Evolutionary conservation across 1,140 invertebrate species (phyloP), one percentile per base, ranked within the genome.

Genomic region (Bombus waltoni): DNA sequence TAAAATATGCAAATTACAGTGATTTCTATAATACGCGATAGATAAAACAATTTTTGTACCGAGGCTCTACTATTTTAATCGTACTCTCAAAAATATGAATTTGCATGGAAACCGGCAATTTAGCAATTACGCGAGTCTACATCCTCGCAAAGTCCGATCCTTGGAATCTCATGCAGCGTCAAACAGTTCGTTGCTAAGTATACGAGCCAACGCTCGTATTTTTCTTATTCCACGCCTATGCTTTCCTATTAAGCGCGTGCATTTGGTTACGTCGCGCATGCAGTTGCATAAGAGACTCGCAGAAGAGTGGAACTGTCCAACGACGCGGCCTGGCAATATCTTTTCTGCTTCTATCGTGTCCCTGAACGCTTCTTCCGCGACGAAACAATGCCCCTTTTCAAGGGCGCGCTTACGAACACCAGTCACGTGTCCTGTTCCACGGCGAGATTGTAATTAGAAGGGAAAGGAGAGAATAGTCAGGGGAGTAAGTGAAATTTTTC

Each of bases 361-460:
- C 57, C 57, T 80, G 66, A 81, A 53, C 28, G 35, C 25, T 77
- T 59, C 65, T 78, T 84, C 75, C 74, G 74, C 42, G 47, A 80
- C 71, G 77, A 81, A 81, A 85, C 83, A 85, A 85, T 85, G 70
- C 44, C 57, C 77, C 83, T 81, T 85, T 80, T 81, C 83, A 85
- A 85, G 77, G 83, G 70, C 59, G 42, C 82, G 82, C 73, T 47
- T 68, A 83, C 73, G 59, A 59, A 77, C 70, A 83, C 73, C 73
- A 83, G 74, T 82, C 74, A 83, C 74, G 74, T 71, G 62, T 47
- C 40, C 65, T 70, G 59, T 77, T 83, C 70, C 74, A n/a, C 57
- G 75, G 53, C 18, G 22, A 53, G 68, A 72, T 73, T 72, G 42
- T 85, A 79, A 85, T 85, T 85, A 85, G 68, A 80, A 53, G 40